Evolutionary conservation across 2,113 vertebrate genomes (phyloP), one percentile per base, ranked within the genome.

Genomic region (Amblyopsis rosae): DNA sequence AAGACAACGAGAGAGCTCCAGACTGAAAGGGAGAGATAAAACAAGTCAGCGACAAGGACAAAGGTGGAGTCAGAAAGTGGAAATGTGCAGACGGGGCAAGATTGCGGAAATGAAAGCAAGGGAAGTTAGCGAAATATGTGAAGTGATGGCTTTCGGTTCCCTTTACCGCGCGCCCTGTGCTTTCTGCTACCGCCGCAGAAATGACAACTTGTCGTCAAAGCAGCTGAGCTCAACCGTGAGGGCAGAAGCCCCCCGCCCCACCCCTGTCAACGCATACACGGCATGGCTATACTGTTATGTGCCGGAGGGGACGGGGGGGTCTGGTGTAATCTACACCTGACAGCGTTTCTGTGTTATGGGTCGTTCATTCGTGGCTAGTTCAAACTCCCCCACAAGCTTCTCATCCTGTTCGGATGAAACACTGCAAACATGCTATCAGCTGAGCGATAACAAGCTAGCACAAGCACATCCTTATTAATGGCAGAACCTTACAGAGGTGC

Each of bases 41-140:
- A 64, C 78, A 67, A 54, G 48, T 35, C 65, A 73, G 73, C 7
- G 72, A 82, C 73, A 85, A 82, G 77, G 82, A 79, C 77, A 71
- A 70, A 70, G 75, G 76, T 70, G 70, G 45, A 3, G 55, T 70
- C 59, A 59, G 33, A 75, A 47, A 26, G 58, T 33, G 48, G 35
- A 65, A 72, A 77, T 67, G 71, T 75, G 59, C 68, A 49, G 70
- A 70, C 60, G 16, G 61, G 26, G 16, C 9, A 26, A 15, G n/a
- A 62, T 11, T 4, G 16, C 13, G 46, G 6, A 9, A 73, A 62
- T 26, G 70, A 78, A 78, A 77, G 65, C 57, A 51, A 56, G 54
- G 65, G 65, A 63, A 2, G 32, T 46, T 12, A 60, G 60, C n/a
- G 17, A 71, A 77, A 77, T 73, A 65, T 13, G 48, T 26, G 62